Base-by-base conservation (phyloP, 1,140 invertebrate species). In the Heliconius nattereri region DNA sequence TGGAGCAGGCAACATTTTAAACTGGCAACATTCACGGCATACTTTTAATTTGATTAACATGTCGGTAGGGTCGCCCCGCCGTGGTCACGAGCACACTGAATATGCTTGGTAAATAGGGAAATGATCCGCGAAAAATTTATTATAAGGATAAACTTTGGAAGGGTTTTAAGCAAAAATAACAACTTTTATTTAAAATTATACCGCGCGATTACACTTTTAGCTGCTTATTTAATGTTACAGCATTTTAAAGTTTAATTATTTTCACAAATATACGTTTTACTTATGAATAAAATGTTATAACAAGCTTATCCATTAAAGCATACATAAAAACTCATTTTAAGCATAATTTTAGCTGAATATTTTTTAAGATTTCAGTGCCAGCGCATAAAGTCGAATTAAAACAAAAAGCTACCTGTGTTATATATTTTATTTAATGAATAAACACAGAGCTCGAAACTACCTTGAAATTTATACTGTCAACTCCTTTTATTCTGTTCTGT, bases 1-100 rank as follows among this genome's bases (percentile, higher is more conserved):
- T 26, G 40, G 20, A 60, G 60, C 23, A 29, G 29, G n/a, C 20
- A 13, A 60, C 16, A 66, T 75, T 76, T 70, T 76, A 45, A 76
- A 76, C 60, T 40, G 60, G 40, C 23, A 60, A 70, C 32, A 73
- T 57, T 60, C 71, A 35, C 71, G 26, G 71, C 71, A 78, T 73
- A 73, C 49, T 78, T 78, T 78, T 78, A 78, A 78, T 78, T 78
- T 78, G 45, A 78, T 73, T 78, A 78, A 78, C 71, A 73, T 73
- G 76, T 78, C 23, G 76, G 71, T 78, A 73, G 76, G 52, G 26
- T 60, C 37, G 76, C 52, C 71, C 76, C 60, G 76, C 32, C 66
- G 76, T 78, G 76, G 76, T 78, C 71, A 78, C 70, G 71, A 40
- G 32, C 71, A 78, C 32, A 78, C 71, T 57, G 71, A 78, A 78